Percentiles rank a stretch among this genome's conserved stretches.
These are phyloP conservation scores for Syrista parreyssii DNA, from an alignment of 2,888 invertebrate genomes.

Conservation along the genomic window DNA sequence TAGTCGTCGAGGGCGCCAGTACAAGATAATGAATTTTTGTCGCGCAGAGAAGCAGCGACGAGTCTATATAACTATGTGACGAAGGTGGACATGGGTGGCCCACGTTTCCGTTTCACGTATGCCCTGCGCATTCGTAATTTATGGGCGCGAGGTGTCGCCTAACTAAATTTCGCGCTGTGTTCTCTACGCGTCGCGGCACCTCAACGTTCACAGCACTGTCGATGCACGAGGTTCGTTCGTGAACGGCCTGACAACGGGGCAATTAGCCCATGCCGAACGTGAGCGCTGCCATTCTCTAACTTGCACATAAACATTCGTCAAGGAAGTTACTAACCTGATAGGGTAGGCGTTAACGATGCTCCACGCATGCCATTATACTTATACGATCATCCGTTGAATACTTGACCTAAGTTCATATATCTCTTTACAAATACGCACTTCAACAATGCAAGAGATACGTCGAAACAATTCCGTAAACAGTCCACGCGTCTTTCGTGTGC, in stretches of 20 bases:
- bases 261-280: constrained; percentile 11
- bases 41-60: not conserved
- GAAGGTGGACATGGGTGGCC: constrained; percentile 50
- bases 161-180: constrained; percentile 47
- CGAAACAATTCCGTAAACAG: not conserved
- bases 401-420: not conserved
- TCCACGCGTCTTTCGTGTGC: not conserved
- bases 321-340: not conserved
- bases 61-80: constrained; percentile 8
- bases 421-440: not conserved
- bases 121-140: constrained; percentile 58
- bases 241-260: constrained; percentile 45
- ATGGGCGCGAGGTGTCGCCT: constrained; percentile 52
- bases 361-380: not conserved
- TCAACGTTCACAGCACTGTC: constrained; percentile 29
- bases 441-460: not conserved
- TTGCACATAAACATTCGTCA: not conserved
- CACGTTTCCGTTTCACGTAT: constrained; percentile 49
- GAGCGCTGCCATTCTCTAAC: constrained; percentile 1
- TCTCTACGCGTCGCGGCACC: constrained; percentile 4
- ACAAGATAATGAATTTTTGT: not conserved
- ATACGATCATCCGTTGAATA: not conserved
- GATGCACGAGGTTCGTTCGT: constrained; percentile 41
- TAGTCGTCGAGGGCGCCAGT: not conserved
- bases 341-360: not conserved